Percentiles rank a stretch among this genome's conserved stretches.
Evolutionary conservation across 2,888 invertebrate species (phyloP).

Genomic region (Labia minor): DNA sequence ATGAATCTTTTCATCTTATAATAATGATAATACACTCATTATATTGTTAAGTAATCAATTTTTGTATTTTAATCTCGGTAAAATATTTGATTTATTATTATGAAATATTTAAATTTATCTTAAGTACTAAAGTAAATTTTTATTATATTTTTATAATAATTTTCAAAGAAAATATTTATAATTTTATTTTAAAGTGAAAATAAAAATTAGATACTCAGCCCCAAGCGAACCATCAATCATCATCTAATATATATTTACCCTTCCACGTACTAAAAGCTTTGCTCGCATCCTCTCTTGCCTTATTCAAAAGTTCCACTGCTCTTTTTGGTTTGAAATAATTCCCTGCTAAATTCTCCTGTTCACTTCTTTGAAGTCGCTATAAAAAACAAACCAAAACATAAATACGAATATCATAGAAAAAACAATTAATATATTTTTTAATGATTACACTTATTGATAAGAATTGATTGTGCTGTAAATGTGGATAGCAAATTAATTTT

Average conservation of each 20-base stretch:
- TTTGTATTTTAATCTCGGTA: no score
- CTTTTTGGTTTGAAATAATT: slow-evolving; percentile 62
- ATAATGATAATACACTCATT: no score
- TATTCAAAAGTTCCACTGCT: slow-evolving; percentile 48
- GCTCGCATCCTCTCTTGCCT: slow-evolving; percentile 42
- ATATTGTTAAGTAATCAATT: no score
- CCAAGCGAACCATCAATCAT: slow-evolving; percentile 17
- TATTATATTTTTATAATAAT: no score
- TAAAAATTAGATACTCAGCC: slow-evolving; percentile 14
- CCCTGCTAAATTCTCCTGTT: slow-evolving; percentile 52
- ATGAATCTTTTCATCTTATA: no score
- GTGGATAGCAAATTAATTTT: no score
- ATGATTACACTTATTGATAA: background rate
- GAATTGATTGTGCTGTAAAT: no score
- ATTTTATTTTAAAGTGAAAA: no score
- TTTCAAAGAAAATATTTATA: no score
- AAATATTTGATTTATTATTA: no score
- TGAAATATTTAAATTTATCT: no score
- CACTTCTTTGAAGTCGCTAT: slow-evolving; percentile 44
- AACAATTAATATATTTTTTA: background rate
- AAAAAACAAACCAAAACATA: slow-evolving; percentile 27
- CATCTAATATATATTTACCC: slow-evolving; percentile 34
- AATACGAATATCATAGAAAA: background rate
- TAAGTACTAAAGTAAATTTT: no score
- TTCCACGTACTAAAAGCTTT: slow-evolving; percentile 44